Base-by-base conservation (phyloP, 64 coral and sea anemone genomes). In the Stylophora pistillata region DNA sequence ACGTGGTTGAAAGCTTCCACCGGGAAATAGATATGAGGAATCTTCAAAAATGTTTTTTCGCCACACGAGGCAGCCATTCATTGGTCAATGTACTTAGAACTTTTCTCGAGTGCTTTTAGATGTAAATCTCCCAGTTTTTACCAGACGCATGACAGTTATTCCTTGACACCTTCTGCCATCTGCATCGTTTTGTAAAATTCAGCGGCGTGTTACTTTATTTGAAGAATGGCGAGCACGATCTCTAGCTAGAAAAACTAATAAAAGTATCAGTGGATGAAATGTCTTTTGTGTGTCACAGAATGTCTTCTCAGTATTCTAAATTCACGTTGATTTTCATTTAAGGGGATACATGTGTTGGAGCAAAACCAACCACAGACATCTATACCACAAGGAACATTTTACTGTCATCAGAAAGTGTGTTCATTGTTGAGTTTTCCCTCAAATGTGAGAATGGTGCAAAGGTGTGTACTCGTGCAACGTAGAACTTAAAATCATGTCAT, bases 321-420 rank as follows among this genome's bases (percentile, higher is more conserved):
- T n/a, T n/a, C n/a, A 47, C 37, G 5, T 74, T 66, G 15, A 47
- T 30, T 76, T 32, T 58, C 27, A 13, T 77, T 74, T 57, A 5
- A 99, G 97, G 93, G 93, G 97, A 99, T n/a, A 86, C 87, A 26
- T 99, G 97, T 74, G 76, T 84, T 61, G 88, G 91, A 66, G 89
- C 93, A 11, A 95, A 91, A 72, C 87, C 93, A 7, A 95, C 85
- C 1, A 56, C 97, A 5, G 87, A 95, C 21, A 85, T 93, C 58
- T 99, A 99, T 78, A 86, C 93, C 18, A 95, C 97, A 73, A 90
- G 74, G 54, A 99, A 95, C 52, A 93, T 99, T 11, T 75, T 99
- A 5, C 60, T 99, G 23, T 95, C 97, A 58, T 88, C 93, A 55
- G 97, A 99, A 55, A 95, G 90, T 81, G 97, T 99, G 2, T 99